Evolutionary conservation across 2,888 invertebrate genomes (phyloP).

Genomic region (Branchinecta sandiegonensis): DNA sequence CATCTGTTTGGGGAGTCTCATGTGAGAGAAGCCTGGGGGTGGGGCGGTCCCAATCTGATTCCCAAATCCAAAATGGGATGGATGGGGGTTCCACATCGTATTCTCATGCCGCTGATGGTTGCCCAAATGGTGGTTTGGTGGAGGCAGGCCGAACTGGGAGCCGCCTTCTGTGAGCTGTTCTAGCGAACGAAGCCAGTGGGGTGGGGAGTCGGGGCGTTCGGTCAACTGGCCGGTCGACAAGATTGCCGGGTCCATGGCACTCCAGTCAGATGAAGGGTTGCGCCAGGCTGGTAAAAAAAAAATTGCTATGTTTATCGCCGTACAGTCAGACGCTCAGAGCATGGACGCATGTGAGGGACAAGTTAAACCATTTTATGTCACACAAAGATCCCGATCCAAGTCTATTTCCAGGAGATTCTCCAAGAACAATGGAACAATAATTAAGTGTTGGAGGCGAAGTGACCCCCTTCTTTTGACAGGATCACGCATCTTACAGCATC

Average conservation of each 20-base stretch:
- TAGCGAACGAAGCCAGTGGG: slow-evolving; percentile 37
- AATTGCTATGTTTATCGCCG: slow-evolving; percentile 19
- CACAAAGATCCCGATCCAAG: slow-evolving; percentile 7
- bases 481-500: too few relatives aligned
- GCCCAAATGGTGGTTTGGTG: slow-evolving; percentile 17
- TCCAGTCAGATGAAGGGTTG: slow-evolving; percentile 52
- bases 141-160: slow-evolving; percentile 24
- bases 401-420: too few relatives aligned
- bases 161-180: slow-evolving; percentile 36
- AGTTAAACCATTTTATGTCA: slow-evolving; percentile 7
- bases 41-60: slow-evolving; percentile 21
- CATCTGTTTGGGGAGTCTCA: slow-evolving; percentile 21
- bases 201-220: slow-evolving; percentile 33
- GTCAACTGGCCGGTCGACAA: slow-evolving; percentile 52
- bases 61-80: slow-evolving; percentile 18
- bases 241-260: slow-evolving; percentile 83
- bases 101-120: slow-evolving; percentile 10
- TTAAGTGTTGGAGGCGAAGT: too few relatives aligned
- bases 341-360: slow-evolving; percentile 24
- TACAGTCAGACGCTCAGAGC: slow-evolving; percentile 20
- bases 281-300: slow-evolving; percentile 36
- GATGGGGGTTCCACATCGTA: slow-evolving; percentile 2
- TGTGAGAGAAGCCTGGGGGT: slow-evolving; percentile 25
- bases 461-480: too few relatives aligned
- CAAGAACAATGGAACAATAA: too few relatives aligned